Base-by-base conservation (phyloP, 2,888 invertebrate species). In the Chouioia cunea region DNA sequence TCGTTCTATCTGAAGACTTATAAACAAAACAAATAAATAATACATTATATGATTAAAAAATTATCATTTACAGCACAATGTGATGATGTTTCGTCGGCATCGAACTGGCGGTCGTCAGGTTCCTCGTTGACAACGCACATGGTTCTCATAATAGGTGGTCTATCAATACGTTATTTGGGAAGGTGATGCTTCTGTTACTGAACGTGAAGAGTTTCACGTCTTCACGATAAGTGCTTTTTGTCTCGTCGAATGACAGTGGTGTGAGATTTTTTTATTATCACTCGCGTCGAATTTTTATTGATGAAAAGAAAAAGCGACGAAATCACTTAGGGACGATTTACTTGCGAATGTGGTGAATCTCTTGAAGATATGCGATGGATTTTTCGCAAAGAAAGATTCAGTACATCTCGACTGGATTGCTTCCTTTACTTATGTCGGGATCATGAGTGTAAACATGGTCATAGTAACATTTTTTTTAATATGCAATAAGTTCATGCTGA, bases 1-100 rank as follows among this genome's bases (percentile, higher is more conserved):
- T n/a, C n/a, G n/a, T n/a, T n/a, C n/a, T n/a, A n/a, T n/a, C n/a
- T n/a, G n/a, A n/a, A n/a, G n/a, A n/a, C n/a, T n/a, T n/a, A n/a
- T n/a, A n/a, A n/a, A n/a, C n/a, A n/a, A n/a, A n/a, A n/a, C n/a
- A n/a, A n/a, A n/a, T n/a, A n/a, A n/a, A n/a, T n/a, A 56, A 15
- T 65, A 12, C 57, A 36, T 22, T 8, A 27, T 6, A n/a, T 22
- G 43, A 36, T 27, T 2, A 36, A 36, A 36, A 10, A 6, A 27
- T 27, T 27, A 27, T 36, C 36, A 36, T 36, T 81, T 80, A 0
- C 78, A 84, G 83, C 80, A 50, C 82, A 83, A 76, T 84, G 83
- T 70, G 81, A 80, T 47, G 83, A 83, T 68, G 79, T 81, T 18
- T 81, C 83, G 44, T 80, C 81, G 6, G 81, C 83, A 67, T 78